A percentile compares a stretch with the other conserved stretches of the same genome.
These are phyloP conservation scores for Monopterus albus DNA, from an alignment of 2,113 vertebrate species.

Conservation along the genomic window DNA sequence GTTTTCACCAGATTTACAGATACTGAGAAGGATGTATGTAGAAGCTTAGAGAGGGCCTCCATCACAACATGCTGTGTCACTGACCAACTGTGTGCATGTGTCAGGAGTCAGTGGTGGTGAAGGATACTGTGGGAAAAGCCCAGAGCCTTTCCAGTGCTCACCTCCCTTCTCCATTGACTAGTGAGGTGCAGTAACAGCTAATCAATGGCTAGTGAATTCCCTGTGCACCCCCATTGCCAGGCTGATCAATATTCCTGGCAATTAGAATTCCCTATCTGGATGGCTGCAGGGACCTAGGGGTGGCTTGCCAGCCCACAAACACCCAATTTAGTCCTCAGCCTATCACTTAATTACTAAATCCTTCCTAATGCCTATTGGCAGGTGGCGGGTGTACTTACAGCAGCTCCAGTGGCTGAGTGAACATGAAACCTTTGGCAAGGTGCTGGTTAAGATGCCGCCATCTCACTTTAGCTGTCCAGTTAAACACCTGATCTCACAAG, in stretches of 20 bases:
- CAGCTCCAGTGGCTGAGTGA: conserved; percentile 73
- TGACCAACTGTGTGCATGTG: conserved; percentile 30
- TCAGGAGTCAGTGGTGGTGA: conserved; percentile 48
- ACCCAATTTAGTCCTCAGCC: conserved; percentile 88
- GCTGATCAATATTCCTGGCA: conserved; percentile 87
- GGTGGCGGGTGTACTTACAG: conserved; percentile 71
- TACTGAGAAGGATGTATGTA: not conserved
- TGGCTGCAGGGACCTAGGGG: conserved; percentile 82
- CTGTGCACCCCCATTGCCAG: conserved; percentile 71
- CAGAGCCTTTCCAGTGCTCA: conserved; percentile 67
- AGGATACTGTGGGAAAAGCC: conserved; percentile 67
- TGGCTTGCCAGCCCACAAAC: conserved; percentile 83
- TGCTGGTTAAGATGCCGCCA: conserved; percentile 76
- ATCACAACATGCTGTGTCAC: conserved; percentile 67
- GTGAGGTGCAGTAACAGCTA: conserved; percentile 83
- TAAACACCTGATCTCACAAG: conserved; percentile 81
- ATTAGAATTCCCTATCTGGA: conserved; percentile 90
- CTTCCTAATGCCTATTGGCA: conserved; percentile 87
- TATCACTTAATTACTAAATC: conserved; percentile 90
- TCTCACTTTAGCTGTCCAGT: conserved; percentile 70
- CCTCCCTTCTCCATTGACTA: conserved; percentile 78
- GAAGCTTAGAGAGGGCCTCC: conserved; percentile 3
- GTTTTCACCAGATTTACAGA: no score
- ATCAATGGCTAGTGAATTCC: conserved; percentile 85
- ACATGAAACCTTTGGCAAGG: conserved; percentile 83